Conservation (phyloP, 2,113 vertebrate species). For the Mandrillus leucophaeus region DNA sequence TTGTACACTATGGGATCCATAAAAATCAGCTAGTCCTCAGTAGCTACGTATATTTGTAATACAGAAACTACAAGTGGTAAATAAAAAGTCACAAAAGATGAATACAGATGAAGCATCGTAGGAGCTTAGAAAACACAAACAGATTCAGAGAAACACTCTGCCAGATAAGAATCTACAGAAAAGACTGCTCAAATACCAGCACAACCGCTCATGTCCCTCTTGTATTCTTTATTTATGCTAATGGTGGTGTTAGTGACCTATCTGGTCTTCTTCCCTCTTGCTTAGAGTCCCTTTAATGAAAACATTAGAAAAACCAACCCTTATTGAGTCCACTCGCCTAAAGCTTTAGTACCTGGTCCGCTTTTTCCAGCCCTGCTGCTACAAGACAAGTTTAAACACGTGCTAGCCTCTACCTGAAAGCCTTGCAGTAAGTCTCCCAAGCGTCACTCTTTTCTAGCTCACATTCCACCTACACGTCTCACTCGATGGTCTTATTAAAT, state of each 20-base stretch:
- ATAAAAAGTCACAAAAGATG: neutral
- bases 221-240: rapidly evolving
- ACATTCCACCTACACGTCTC: neutral
- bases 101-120: neutral
- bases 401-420: neutral
- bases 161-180: neutral
- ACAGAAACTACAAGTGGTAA: neutral
- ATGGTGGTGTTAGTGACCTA: neutral
- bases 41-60: neutral
- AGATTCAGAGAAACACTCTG: neutral
- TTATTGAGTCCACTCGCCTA: rapidly evolving
- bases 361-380: neutral
- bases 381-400: neutral
- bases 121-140: neutral
- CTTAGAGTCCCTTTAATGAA: neutral
- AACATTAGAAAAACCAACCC: neutral
- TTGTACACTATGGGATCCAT: neutral
- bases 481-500: neutral
- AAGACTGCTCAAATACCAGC: too few relatives aligned
- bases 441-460: neutral
- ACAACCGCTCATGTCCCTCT: rapidly evolving
- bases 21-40: neutral
- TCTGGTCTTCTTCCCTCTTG: neutral
- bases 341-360: rapidly evolving
- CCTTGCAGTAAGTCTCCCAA: rapidly evolving